A percentile compares a stretch with the other conserved stretches of the same genome.
Evolutionary conservation across 2,797 vertebrate species (phyloP).

Genomic region (Rhodeus uyekii): DNA sequence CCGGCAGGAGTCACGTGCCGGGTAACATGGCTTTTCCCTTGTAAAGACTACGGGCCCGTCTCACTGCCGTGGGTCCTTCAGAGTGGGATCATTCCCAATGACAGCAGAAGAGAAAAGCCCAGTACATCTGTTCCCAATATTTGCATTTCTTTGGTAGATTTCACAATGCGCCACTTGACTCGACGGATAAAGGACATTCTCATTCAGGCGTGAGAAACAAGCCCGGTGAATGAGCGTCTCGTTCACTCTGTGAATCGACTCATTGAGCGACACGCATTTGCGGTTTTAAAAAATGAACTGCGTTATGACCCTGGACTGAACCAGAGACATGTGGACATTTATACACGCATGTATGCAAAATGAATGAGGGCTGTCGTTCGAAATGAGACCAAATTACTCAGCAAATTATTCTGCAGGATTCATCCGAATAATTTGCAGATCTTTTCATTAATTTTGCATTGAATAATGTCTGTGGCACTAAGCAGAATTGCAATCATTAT

Average conservation of each 20-base stretch:
- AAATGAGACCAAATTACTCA: not conserved
- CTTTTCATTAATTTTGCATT: not conserved
- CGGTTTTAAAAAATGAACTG: constrained; percentile 23
- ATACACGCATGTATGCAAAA: constrained; percentile 16
- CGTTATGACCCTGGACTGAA: not conserved
- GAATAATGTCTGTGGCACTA: not conserved
- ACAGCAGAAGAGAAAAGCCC: constrained; percentile 64
- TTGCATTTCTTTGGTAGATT: constrained; percentile 77
- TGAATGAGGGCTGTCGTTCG: not conserved
- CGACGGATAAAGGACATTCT: constrained; percentile 72
- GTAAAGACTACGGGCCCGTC: constrained; percentile 70
- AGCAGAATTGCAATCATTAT: not conserved
- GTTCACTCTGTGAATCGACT: constrained; percentile 64
- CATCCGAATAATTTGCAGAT: not conserved
- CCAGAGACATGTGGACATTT: not conserved
- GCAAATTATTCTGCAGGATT: not conserved
- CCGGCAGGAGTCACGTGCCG: constrained; percentile 67
- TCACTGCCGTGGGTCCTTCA: constrained; percentile 1
- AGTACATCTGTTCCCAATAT: constrained; percentile 77
- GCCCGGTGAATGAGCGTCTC: constrained; percentile 71
- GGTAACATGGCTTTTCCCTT: constrained; percentile 73
- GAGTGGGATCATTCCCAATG: constrained; percentile 55
- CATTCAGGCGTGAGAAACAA: constrained; percentile 76
- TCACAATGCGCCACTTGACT: constrained; percentile 79
- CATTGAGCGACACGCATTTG: constrained; percentile 63